Evolutionary conservation across 2,888 invertebrate genomes (phyloP), one percentile per base, ranked within the genome.

Genomic region (Colletes collaris): DNA sequence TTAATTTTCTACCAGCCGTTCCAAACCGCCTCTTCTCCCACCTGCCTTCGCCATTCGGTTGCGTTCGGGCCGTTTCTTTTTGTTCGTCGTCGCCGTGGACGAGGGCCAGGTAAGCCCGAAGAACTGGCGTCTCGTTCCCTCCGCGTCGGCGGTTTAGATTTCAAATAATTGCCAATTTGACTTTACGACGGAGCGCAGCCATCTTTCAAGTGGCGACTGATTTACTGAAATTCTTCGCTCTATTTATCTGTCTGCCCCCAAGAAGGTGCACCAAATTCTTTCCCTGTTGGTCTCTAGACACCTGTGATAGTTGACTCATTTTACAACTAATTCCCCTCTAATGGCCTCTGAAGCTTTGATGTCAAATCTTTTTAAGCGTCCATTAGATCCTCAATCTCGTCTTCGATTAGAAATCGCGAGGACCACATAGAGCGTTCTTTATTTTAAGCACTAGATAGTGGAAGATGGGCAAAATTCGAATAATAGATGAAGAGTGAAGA

Each of bases 1-100:
- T 89, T 90, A 89, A 90, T 88, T 90, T 88, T 86, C 84, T 87
- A 81, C 87, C 78, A 70, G 78, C 79, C 83, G 81, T 82, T 76
- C 81, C 40, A 53, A 50, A 77, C 65, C 49, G n/a, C 60, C 66
- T 73, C 73, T 58, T 69, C 60, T 76, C 64, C 64, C 72, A 62
- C 69, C 70, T 72, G 73, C 58, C 35, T 52, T 63, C 70, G 37
- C 62, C 62, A 55, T 49, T 60, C 76, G 65, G 19, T 52, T 70
- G 19, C 16, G 35, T 67, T 64, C 56, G 19, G 40, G 8, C 37
- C 50, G 35, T 64, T 69, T 52, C 73, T 81, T 68, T 78, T 74
- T 63, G 53, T 50, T 13, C 50, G 3, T 52, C 55, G 69, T 49
- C 52, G 56, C 19, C 52, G 53, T 49, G 52, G 52, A 63, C 75